Evolutionary conservation across 2,113 vertebrate genomes (phyloP).

Genomic region (Athene noctua): DNA sequence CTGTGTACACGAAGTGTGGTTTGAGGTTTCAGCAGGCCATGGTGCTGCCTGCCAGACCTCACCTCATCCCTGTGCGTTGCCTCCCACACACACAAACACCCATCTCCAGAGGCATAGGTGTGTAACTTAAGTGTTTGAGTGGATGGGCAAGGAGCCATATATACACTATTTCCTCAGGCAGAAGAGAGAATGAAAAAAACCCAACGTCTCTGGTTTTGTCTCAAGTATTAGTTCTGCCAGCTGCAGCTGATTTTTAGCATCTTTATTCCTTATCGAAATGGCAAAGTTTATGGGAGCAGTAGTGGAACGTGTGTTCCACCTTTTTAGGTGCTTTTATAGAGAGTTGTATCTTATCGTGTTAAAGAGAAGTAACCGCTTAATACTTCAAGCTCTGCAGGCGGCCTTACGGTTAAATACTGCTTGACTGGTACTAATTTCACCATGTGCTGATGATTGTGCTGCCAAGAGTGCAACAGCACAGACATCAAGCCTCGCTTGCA

Average conservation of each 20-base stretch:
- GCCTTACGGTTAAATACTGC: not conserved
- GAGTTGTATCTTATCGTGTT: not conserved
- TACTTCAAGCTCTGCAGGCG: not conserved
- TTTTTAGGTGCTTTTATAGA: not conserved
- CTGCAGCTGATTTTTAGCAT: not conserved
- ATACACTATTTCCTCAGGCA: not conserved
- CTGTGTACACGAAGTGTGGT: not conserved
- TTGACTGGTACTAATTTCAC: not conserved
- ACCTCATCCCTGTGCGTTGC: conserved; percentile 24
- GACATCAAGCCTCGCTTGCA: not conserved
- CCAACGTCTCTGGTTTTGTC: not conserved
- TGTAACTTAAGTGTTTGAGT: conserved; percentile 49
- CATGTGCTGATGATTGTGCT: not conserved
- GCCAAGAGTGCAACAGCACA: not conserved
- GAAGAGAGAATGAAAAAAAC: not conserved
- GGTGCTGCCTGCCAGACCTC: conserved; percentile 39
- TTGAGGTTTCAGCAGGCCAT: conserved; percentile 25
- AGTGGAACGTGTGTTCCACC: not conserved
- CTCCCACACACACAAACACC: conserved; percentile 59
- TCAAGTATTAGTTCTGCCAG: not conserved
- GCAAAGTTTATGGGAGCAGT: not conserved
- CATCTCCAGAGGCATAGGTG: conserved; percentile 68
- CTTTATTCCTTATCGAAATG: not conserved
- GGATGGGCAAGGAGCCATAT: conserved; percentile 49
- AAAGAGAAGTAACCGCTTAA: not conserved